Evolutionary conservation across 1,140 invertebrate genomes (phyloP).

Genomic region (Dinothrombium tinctorium): DNA sequence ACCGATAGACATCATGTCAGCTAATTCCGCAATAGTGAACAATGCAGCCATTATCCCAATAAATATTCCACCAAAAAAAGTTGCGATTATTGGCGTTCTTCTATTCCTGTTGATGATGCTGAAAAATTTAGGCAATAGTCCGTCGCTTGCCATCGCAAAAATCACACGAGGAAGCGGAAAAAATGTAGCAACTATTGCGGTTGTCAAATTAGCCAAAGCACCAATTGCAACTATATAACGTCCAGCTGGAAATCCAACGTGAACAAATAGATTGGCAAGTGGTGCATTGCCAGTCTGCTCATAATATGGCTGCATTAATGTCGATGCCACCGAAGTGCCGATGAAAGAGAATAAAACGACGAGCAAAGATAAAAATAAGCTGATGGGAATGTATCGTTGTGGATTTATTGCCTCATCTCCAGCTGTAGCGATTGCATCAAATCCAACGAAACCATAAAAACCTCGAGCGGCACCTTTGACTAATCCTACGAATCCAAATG

Average conservation of each 20-base stretch:
- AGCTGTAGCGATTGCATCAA: slow-evolving; percentile 56
- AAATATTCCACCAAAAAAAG: slow-evolving; percentile 15
- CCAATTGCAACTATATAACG: slow-evolving; percentile 50
- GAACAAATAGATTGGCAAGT: no score
- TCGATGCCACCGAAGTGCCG: slow-evolving; percentile 47
- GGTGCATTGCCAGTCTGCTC: no score
- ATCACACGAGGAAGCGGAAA: slow-evolving; percentile 76
- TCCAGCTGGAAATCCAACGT: slow-evolving; percentile 41
- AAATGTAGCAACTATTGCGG: slow-evolving; percentile 80
- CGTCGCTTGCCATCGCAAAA: slow-evolving; percentile 81
- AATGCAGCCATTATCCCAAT: slow-evolving; percentile 60
- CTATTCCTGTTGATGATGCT: slow-evolving; percentile 14
- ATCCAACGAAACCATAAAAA: slow-evolving; percentile 67
- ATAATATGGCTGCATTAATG: not conserved
- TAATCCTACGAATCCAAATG: slow-evolving; percentile 45
- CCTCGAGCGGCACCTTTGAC: slow-evolving; percentile 58
- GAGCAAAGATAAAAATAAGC: slow-evolving; percentile 49
- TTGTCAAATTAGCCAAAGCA: slow-evolving; percentile 41
- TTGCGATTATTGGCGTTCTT: slow-evolving; percentile 15
- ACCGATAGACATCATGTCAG: slow-evolving; percentile 88
- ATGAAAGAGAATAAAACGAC: slow-evolving; percentile 38
- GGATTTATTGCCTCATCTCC: slow-evolving; percentile 43
- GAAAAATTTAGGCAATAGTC: slow-evolving; percentile 51
- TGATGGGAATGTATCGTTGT: slow-evolving; percentile 53
- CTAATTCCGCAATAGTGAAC: slow-evolving; percentile 55